A percentile compares a stretch with the other conserved stretches of the same genome.
Evolutionary conservation across 2,797 vertebrate species (phyloP).

Genomic region (Poecilia picta): DNA sequence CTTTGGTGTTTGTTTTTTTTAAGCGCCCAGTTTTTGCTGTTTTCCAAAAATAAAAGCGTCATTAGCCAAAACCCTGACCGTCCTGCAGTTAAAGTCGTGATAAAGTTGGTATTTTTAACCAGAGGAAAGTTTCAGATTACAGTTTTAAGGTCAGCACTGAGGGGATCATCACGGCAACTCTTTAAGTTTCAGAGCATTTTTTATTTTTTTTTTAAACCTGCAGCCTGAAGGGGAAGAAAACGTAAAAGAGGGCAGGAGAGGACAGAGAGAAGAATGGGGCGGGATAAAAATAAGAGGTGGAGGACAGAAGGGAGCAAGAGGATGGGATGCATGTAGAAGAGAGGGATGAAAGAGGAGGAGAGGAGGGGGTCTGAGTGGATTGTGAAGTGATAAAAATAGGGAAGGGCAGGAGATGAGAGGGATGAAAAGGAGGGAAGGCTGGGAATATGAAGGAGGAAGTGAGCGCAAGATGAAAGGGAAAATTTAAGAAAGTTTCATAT

Average conservation of each 20-base stretch:
- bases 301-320: constrained; percentile 60
- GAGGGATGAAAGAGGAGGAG: constrained; percentile 64
- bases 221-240: constrained; percentile 37
- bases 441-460: constrained; percentile 56
- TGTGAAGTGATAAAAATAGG: constrained; percentile 67
- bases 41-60: neutral
- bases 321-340: constrained; percentile 55
- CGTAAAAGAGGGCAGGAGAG: constrained; percentile 55
- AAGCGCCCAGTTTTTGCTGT: too few relatives aligned
- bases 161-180: constrained; percentile 7
- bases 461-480: constrained; percentile 61
- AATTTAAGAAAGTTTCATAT: constrained; percentile 43
- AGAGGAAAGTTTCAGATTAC: constrained; percentile 12
- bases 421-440: constrained; percentile 72
- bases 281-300: constrained; percentile 74
- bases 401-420: constrained; percentile 67
- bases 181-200: constrained; percentile 31
- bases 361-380: constrained; percentile 54
- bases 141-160: constrained; percentile 30
- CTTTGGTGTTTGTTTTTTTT: neutral
- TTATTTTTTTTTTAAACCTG: constrained; percentile 33
- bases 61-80: neutral
- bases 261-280: constrained; percentile 64
- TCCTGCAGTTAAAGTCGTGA: neutral
- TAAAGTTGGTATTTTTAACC: constrained; percentile 4